phyloP scores from a whole-genome alignment of 2,797 vertebrate species.

The Sus cebifrons region DNA sequence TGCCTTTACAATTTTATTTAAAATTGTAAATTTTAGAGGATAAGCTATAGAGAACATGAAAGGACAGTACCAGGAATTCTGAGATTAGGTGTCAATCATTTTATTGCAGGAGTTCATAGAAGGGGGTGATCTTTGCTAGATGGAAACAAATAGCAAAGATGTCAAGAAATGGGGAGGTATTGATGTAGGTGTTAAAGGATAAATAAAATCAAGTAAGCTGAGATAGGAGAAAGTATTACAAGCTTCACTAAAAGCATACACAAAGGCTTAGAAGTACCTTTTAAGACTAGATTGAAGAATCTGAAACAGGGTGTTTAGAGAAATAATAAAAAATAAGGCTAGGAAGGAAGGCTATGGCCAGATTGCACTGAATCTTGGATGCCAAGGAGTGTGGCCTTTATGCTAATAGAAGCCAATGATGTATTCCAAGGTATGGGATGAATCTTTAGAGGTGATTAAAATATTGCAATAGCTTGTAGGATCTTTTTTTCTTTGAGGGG shows the following conservation, averaged over 20 bases:
- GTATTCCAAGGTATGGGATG: neutral
- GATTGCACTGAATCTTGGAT: neutral
- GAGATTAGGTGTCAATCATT: neutral
- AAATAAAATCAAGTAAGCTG: conserved; percentile 52
- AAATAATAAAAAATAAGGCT: neutral
- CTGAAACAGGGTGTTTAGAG: neutral
- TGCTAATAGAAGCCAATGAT: conserved; percentile 18
- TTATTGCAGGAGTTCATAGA: neutral
- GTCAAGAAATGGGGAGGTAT: neutral
- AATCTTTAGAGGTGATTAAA: conserved; percentile 42
- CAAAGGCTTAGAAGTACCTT: neutral
- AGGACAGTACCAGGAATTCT: neutral
- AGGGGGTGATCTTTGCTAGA: neutral
- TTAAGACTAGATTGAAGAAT: neutral
- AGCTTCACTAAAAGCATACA: neutral
- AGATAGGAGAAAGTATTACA: neutral
- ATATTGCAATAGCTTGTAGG: neutral
- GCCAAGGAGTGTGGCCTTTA: conserved; percentile 38
- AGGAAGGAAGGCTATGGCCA: neutral
- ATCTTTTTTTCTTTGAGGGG: neutral
- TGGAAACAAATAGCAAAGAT: neutral
- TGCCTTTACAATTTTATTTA: neutral
- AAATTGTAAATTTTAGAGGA: neutral
- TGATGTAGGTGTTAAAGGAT: conserved; percentile 11
- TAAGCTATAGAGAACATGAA: neutral